Evolutionary conservation across 2,888 invertebrate species (phyloP).

Genomic region (Oligia fasciuncula): DNA sequence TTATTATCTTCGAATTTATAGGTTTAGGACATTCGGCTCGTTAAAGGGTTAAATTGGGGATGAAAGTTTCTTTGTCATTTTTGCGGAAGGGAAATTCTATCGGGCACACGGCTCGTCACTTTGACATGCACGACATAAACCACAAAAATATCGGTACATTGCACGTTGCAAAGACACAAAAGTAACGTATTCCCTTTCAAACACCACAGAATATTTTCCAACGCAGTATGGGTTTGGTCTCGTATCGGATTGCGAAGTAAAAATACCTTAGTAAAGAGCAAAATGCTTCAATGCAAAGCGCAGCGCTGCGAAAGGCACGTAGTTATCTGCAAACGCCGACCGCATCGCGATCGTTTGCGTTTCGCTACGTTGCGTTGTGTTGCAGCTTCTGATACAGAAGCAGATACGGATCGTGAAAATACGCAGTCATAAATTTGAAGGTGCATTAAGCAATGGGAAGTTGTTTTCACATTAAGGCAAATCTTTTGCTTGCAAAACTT

Average conservation of each 20-base stretch:
- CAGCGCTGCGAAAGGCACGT: conserved; percentile 18
- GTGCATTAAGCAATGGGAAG: neutral
- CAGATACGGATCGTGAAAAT: conserved; percentile 11
- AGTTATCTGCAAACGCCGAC: conserved; percentile 22
- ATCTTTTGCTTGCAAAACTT: neutral
- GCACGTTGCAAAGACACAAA: neutral
- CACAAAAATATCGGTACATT: neutral
- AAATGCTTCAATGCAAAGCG: conserved; percentile 27
- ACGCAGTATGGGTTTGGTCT: conserved; percentile 8
- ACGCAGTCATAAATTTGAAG: neutral
- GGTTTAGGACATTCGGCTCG: neutral
- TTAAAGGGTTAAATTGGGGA: neutral
- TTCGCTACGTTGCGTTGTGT: conserved; percentile 8
- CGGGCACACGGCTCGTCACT: neutral
- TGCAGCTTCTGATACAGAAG: neutral
- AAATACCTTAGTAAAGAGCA: conserved; percentile 28
- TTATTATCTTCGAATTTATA: too few species aligned
- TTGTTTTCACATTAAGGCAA: neutral
- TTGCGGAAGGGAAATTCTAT: too few species aligned
- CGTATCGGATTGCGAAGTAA: conserved; percentile 8
- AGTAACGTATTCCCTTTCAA: conserved; percentile 11
- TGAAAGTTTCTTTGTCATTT: neutral
- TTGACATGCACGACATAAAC: neutral
- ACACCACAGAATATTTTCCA: neutral
- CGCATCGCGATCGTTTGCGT: conserved; percentile 25